Percentiles rank a stretch among this genome's conserved stretches.
These are phyloP conservation scores for Archivesica marissinica DNA, from an alignment of 1,140 invertebrate genomes.

Conservation along the genomic window DNA sequence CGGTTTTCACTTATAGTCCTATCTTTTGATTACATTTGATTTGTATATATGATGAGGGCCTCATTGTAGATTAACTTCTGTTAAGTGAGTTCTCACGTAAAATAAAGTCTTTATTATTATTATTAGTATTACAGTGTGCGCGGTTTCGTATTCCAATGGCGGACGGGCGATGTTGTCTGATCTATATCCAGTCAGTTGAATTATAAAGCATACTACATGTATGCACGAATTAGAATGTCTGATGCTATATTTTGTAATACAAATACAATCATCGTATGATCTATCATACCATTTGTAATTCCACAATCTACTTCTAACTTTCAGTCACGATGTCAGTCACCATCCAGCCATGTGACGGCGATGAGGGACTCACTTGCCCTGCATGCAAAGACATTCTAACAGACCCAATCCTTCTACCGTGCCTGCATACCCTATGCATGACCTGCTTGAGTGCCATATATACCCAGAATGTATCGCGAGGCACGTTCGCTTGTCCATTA, in stretches of 20 bases:
- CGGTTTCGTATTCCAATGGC: slow-evolving; percentile 47
- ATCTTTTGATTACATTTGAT: too few relatives aligned
- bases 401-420: slow-evolving; percentile 49
- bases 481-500: slow-evolving; percentile 18
- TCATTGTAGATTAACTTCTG: too few relatives aligned
- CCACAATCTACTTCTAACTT: background rate
- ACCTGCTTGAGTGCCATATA: slow-evolving; percentile 32
- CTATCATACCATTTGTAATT: background rate
- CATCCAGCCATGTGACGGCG: background rate
- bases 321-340: background rate
- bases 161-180: slow-evolving; percentile 34
- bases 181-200: slow-evolving; percentile 6
- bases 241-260: too few relatives aligned
- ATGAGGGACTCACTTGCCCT: slow-evolving; percentile 4
- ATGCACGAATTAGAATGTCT: background rate
- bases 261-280: background rate
- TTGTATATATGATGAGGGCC: too few relatives aligned
- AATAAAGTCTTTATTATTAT: too few relatives aligned
- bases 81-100: too few relatives aligned
- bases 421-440: slow-evolving; percentile 50
- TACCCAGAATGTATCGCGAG: slow-evolving; percentile 1
- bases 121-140: too few relatives aligned
- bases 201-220: background rate
- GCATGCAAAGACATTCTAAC: slow-evolving; percentile 32
- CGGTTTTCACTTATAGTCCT: too few relatives aligned